Base-by-base conservation (phyloP, 2,888 invertebrate species). In the Tetrapedia diversipes region DNA sequence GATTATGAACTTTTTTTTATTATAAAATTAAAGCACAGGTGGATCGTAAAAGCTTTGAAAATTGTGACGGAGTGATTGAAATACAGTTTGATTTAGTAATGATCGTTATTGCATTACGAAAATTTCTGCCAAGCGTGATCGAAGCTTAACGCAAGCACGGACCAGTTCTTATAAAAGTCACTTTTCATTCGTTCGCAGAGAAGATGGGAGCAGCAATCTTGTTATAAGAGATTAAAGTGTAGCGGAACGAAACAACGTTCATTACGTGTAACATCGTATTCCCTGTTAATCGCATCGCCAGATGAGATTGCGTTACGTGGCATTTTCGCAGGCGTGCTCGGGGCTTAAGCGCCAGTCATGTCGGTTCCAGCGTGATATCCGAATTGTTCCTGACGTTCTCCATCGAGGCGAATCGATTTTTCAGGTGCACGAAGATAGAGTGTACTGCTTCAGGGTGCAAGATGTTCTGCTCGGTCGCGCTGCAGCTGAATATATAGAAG, bases 401-500 rank as follows among this genome's bases (percentile, higher is more conserved):
- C 32, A 24, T 19, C 11, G 41, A 3, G 19, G 10, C 24, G 41
- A 37, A 57, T 37, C 29, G 37, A 75, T 75, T 65, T 45, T 39
- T 32, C 47, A n/a, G 32, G 53, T 59, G 51, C 19, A 43, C 24
- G 27, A 22, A 56, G 34, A 43, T 39, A 34, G 43, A n/a, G 14
- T 7, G 22, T 24, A 16, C n/a, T n/a, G 47, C 47, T 49, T 56
- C 32, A 16, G 22, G 10, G 22, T 22, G 37, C 60, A 61, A 74
- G 43, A 22, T 60, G 56, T 43, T 57, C 51, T 29, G 37, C 16
- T 56, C 56, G 7, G 41, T 27, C n/a, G 60, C 4, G 37, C 37
- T 51, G 29, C 71, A 74, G 73, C 72, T 74, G 73, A 49, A 71
- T 32, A 57, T 63, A 71, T 57, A 57, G 22, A 57, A 63, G 73